Conservation (phyloP, 53 echinoderm and acorn worm genomes). For the Holothuria scabra region DNA sequence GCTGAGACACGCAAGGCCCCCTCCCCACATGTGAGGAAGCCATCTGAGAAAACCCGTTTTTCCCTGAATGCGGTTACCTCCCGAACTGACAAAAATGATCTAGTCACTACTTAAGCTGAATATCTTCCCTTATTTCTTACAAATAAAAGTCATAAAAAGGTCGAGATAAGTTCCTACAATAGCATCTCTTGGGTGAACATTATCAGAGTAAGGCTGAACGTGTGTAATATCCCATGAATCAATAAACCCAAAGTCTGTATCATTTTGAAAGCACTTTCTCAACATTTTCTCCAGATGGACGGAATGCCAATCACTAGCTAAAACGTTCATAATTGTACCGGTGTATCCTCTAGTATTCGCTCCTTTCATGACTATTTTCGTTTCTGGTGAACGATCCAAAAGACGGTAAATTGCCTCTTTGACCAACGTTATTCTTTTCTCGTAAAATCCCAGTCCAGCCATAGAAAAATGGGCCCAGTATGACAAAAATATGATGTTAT, state of each 20-base stretch:
- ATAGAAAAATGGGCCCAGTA: slow-evolving; percentile 35
- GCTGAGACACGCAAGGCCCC: no score
- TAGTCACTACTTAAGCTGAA: no score
- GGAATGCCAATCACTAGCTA: slow-evolving; percentile 21
- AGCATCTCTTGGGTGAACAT: not conserved
- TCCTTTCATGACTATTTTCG: not conserved
- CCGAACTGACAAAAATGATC: no score
- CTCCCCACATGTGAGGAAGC: no score
- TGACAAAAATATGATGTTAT: slow-evolving; percentile 16
- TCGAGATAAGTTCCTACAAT: slow-evolving; percentile 6
- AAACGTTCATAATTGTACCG: not conserved
- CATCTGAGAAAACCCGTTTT: no score
- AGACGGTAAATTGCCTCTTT: slow-evolving; percentile 4
- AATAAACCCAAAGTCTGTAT: slow-evolving; percentile 4
- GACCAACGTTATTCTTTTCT: not conserved
- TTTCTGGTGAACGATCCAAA: not conserved
- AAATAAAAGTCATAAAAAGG: slow-evolving; percentile 8
- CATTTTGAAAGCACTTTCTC: not conserved
- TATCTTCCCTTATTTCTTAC: not conserved
- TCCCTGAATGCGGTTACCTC: no score
- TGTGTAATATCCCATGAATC: slow-evolving; percentile 31
- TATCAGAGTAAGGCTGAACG: slow-evolving; percentile 5
- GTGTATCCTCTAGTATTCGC: slow-evolving; percentile 14
- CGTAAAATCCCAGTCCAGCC: not conserved
- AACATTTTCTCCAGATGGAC: not conserved